Conservation (phyloP, 2,797 vertebrate genomes). For the Spheniscus humboldti region DNA sequence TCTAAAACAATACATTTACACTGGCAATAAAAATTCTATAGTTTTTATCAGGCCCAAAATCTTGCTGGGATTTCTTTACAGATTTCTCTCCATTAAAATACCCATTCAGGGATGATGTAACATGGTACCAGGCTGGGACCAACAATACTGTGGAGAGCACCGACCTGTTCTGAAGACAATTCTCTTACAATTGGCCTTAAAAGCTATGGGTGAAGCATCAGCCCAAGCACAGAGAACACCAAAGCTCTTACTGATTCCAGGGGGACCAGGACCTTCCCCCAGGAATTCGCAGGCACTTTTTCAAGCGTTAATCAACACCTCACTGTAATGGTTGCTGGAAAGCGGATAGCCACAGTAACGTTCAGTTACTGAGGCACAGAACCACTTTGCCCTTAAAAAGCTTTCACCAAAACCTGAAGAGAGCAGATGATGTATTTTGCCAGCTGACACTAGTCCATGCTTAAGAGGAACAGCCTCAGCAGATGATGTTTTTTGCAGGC, state of each 20-base stretch:
- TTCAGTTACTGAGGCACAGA: background rate
- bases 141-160: background rate
- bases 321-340: background rate
- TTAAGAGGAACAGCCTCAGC: background rate
- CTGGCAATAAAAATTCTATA: background rate
- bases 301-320: background rate
- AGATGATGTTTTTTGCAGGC: background rate
- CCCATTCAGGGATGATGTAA: background rate
- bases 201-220: background rate
- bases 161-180: background rate
- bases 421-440: background rate
- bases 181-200: background rate
- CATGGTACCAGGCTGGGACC: background rate
- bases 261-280: background rate
- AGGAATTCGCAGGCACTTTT: background rate
- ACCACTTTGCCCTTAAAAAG: background rate
- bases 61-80: background rate
- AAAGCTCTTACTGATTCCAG: background rate
- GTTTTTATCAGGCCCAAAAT: background rate
- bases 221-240: background rate
- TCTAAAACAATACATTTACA: background rate
- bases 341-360: background rate
- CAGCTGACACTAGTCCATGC: background rate
- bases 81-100: background rate
- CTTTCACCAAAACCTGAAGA: background rate